Base-by-base conservation (phyloP, 1,140 invertebrate species). In the Armadillidium nasatum region DNA sequence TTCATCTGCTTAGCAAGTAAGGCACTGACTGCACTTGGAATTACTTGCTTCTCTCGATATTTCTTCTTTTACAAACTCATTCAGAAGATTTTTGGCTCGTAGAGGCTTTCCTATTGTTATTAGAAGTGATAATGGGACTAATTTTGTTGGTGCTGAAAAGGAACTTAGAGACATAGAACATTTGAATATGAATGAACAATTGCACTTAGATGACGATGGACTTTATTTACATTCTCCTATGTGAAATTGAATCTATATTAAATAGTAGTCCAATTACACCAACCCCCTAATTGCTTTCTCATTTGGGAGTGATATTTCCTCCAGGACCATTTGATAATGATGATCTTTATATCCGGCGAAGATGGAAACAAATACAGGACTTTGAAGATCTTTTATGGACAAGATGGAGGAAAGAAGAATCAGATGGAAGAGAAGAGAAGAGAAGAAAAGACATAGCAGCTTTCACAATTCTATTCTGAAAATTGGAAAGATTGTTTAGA, bases 71-170 rank as follows among this genome's bases (percentile, higher is more conserved):
- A 44, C 83, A 46, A 80, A 83, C 66, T 81, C 84, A 7, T 78
- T 86, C 13, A 74, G 80, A 45, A 46, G 84, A 54, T 86, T 86
- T 77, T 76, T 83, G 13, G 44, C 82, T 43, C 23, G 83, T 22
- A 66, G 85, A 78, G 83, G 84, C n/a, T 66, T 78, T 10, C 79
- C 83, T n/a, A 10, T 76, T 10, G 10, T 81, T 22, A 44, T 85
- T 0, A 82, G 81, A 46, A 82, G 78, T 44, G 85, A 86, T 77
- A 83, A 83, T 78, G 85, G 82, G 21, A 85, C 82, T 9, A 85
- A 84, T 77, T 85, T 86, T 80, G 80, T 83, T 4, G 84, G 84
- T 54, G 83, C 83, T 15, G 73, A 79, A 11, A 75, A 78, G 71
- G 77, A 84, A 67, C 50, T 84, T 3, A 79, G 33, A 70, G 71